Percentiles rank a stretch among this genome's conserved stretches.
These are phyloP conservation scores for Gerris buenoi DNA, from an alignment of 1,140 invertebrate species.

Conservation along the genomic window DNA sequence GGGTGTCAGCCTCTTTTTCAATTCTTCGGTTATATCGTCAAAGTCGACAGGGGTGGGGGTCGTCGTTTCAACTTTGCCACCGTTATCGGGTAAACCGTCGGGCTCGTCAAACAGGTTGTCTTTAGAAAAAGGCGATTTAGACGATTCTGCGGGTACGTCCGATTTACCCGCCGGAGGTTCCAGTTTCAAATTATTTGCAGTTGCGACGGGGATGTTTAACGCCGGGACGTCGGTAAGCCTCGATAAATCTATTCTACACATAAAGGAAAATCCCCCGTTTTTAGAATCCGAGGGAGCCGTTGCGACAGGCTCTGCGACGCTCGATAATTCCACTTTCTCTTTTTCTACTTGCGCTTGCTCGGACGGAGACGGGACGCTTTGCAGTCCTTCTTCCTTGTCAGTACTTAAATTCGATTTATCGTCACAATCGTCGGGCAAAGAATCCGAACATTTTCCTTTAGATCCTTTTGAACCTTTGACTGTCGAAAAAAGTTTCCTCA, in stretches of 20 bases:
- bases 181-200: not conserved
- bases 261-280: slow-evolving; percentile 9
- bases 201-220: not conserved
- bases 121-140: not conserved
- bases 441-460: slow-evolving; percentile 29
- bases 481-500: slow-evolving; percentile 46
- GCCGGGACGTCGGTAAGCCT: slow-evolving; percentile 11
- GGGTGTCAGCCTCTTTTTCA: slow-evolving; percentile 13
- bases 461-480: slow-evolving; percentile 41
- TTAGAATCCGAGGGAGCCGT: not conserved
- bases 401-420: slow-evolving; percentile 8
- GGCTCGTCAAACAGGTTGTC: not conserved
- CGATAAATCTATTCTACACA: slow-evolving; percentile 14
- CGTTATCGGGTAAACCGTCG: not conserved
- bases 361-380: slow-evolving; percentile 20
- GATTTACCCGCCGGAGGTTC: not conserved
- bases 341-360: slow-evolving; percentile 12
- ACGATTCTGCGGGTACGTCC: not conserved
- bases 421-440: slow-evolving; percentile 24
- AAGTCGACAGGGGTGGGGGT: not conserved
- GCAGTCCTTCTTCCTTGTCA: slow-evolving; percentile 34
- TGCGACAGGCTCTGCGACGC: slow-evolving; percentile 17
- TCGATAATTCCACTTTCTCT: slow-evolving; percentile 19
- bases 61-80: slow-evolving; percentile 5
- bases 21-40: slow-evolving; percentile 18